Percentiles rank a stretch among this genome's conserved stretches.
Conservation (phyloP, 2,888 invertebrate species). For the Caenorhabditis plicata region DNA sequence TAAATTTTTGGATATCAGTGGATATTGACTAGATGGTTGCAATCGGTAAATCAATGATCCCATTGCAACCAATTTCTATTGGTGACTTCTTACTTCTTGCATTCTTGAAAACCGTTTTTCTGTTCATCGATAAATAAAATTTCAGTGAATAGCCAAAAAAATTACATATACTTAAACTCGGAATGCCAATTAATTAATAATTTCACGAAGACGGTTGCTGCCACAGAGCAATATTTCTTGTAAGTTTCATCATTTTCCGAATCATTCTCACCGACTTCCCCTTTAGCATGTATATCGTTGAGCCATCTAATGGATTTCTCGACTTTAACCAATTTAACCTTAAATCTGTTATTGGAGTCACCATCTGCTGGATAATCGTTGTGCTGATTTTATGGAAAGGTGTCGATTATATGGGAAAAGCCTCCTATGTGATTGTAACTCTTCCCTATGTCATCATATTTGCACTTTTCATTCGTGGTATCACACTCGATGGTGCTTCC, state of each 20-base stretch:
- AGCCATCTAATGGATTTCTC: constrained; percentile 36
- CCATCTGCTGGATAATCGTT: constrained; percentile 44
- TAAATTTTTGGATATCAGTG: too few relatives aligned
- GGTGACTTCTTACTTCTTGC: too few relatives aligned
- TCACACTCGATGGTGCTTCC: constrained; percentile 51
- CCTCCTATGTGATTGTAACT: constrained; percentile 33
- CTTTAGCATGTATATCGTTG: constrained; percentile 50
- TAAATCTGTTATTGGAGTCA: constrained; percentile 28
- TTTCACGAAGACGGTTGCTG: constrained; percentile 29
- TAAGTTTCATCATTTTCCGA: constrained; percentile 6
- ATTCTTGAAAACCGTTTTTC: too few relatives aligned
- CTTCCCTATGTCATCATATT: constrained; percentile 58
- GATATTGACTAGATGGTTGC: too few relatives aligned
- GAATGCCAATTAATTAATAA: too few relatives aligned
- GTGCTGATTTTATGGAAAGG: constrained; percentile 53
- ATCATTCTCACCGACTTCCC: background rate
- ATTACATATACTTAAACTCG: too few relatives aligned
- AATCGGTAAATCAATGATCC: too few relatives aligned
- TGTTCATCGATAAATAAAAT: too few relatives aligned
- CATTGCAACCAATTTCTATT: too few relatives aligned
- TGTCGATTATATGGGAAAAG: constrained; percentile 50
- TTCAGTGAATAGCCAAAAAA: too few relatives aligned
- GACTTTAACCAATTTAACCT: constrained; percentile 45
- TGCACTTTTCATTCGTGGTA: constrained; percentile 53
- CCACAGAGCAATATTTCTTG: constrained; percentile 54